Evolutionary conservation across 1,140 invertebrate genomes (phyloP), one percentile per base, ranked within the genome.

Genomic region (Agraylea sexmaculata): DNA sequence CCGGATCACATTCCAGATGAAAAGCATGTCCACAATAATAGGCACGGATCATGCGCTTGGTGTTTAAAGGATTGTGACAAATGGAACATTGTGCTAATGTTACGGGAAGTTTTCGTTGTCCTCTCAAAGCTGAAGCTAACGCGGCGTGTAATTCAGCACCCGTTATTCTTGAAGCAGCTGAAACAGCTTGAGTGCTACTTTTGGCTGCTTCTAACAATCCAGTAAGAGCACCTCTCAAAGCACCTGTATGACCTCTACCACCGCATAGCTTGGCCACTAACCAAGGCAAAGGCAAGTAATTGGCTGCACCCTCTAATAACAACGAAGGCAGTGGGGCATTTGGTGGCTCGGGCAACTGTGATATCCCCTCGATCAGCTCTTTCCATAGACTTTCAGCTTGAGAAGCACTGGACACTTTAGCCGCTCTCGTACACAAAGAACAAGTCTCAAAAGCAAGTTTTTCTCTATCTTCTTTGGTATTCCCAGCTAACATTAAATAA

Each of bases 11-110:
- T 7, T 49, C 47, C 28, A 49, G 35, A 29, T 49, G 47, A 29
- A 49, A 49, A 8, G 47, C 47, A 25, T 49, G 47, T 16, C 47
- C 47, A 17, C 47, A 49, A 18, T 43, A 45, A 27, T 49, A 49
- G 0, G 43, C 47, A 12, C 47, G 40, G 7, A 40, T 33, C 19
- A 49, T 25, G 1, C 40, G 37, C n/a, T 41, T 36, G 7, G 43
- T 29, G 34, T 49, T 40, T 11, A 49, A 28, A 3, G 47, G 37
- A 43, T 45, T 39, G 35, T 46, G 43, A 30, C 47, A 49, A 32
- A 40, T 45, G 7, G 40, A 37, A 16, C 47, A 49, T 1, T 29
- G 8, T 1, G 47, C 36, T 7, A 29, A 43, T 2, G 43, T 31
- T 5, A 49, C 38, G n/a, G 47, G 37, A 1, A 49, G 20, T 17